Conservation (phyloP, 2,113 vertebrate species). For the Microcebus lehilahytsara region DNA sequence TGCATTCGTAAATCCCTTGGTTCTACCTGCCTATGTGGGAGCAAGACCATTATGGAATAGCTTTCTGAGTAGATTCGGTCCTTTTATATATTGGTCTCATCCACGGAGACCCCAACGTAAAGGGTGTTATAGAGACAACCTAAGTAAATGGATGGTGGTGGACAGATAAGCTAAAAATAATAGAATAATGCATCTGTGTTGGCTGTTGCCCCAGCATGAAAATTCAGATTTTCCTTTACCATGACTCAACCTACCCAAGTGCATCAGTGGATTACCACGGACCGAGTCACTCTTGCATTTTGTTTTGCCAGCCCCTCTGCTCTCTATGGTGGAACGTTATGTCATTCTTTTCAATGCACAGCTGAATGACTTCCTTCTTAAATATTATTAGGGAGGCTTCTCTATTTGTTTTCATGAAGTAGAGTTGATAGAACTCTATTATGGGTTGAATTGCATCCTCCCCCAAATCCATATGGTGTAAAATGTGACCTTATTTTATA, state of each 20-base stretch:
- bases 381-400: not conserved
- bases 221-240: not conserved
- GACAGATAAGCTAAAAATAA: not conserved
- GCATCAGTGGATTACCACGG: not conserved
- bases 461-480: not conserved
- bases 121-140: not conserved
- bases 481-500: not conserved
- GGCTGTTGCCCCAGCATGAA: not conserved
- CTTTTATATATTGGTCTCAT: not conserved
- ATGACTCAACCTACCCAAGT: not conserved
- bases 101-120: not conserved
- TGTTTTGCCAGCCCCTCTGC: not conserved
- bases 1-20: constrained; percentile 49
- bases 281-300: not conserved
- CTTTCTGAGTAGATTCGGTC: not conserved
- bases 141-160: not conserved
- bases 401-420: not conserved
- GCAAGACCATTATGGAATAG: not conserved
- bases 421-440: not conserved
- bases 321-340: not conserved
- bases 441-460: not conserved
- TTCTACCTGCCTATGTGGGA: constrained; percentile 22
- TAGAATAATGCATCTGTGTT: not conserved
- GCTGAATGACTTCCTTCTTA: not conserved
- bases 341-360: not conserved